These are phyloP conservation scores for Rostratula benghalensis DNA, from an alignment of 2,113 vertebrate species.

Conservation along the genomic window DNA sequence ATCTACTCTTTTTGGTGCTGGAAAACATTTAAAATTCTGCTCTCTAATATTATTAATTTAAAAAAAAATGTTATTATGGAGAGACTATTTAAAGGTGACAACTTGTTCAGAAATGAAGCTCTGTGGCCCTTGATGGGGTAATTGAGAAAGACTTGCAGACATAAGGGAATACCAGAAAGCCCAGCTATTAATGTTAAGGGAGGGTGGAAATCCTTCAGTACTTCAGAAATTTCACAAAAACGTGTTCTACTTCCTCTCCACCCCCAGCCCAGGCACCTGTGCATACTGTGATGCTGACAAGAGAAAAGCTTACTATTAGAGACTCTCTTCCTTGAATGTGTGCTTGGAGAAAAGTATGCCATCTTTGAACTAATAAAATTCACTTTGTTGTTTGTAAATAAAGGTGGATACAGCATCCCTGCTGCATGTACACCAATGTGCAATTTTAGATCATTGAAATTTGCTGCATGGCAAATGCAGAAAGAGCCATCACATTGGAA, in stretches of 20 bases:
- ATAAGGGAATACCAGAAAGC: not conserved
- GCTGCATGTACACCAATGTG: rapidly evolving
- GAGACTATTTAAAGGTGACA: not conserved
- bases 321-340: not conserved
- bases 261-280: not conserved
- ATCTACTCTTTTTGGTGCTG: not conserved
- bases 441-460: not conserved
- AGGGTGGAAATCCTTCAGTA: not conserved
- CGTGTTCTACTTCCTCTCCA: rapidly evolving
- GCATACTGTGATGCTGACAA: not conserved
- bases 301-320: not conserved
- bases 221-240: not conserved
- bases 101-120: not conserved
- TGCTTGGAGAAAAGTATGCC: not conserved
- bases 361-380: not conserved
- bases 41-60: not conserved
- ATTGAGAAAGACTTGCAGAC: not conserved
- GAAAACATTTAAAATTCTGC: not conserved
- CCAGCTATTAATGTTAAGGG: not conserved
- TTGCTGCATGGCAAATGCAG: not conserved
- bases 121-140: not conserved
- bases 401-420: not conserved
- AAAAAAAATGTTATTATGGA: not conserved
- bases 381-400: not conserved
- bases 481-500: not conserved